Evolutionary conservation across 2,797 vertebrate genomes (phyloP).

Genomic region (Tragopan temminckii): DNA sequence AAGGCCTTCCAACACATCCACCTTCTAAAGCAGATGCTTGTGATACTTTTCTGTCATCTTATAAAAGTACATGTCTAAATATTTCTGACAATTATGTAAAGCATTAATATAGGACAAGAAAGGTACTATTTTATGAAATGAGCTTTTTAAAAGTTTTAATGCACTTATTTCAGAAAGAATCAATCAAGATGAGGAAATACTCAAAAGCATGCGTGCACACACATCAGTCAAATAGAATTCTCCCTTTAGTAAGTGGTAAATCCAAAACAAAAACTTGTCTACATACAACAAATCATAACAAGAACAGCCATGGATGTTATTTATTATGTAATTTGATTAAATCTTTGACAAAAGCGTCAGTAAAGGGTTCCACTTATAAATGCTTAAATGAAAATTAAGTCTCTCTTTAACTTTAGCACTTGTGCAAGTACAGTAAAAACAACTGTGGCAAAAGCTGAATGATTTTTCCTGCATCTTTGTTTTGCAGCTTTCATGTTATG

Average conservation of each 20-base stretch:
- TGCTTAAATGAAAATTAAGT: constrained; percentile 39
- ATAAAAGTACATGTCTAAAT: neutral
- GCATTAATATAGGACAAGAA: neutral
- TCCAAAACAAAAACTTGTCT: neutral
- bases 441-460: neutral
- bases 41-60: neutral
- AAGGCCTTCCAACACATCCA: neutral
- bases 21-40: neutral
- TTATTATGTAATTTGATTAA: constrained; percentile 27
- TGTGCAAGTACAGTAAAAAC: constrained; percentile 10
- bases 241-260: constrained; percentile 13
- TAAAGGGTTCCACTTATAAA: constrained; percentile 24
- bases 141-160: constrained; percentile 16
- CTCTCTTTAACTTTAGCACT: neutral
- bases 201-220: neutral
- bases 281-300: neutral
- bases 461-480: constrained; percentile 17
- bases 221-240: neutral
- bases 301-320: neutral
- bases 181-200: neutral
- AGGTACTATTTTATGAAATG: neutral
- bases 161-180: constrained; percentile 19
- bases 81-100: neutral
- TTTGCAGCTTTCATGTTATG: constrained; percentile 41
- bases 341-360: constrained; percentile 21